phyloP scores from a whole-genome alignment of 2,797 vertebrate species.

The Onychomys leucogaster region DNA sequence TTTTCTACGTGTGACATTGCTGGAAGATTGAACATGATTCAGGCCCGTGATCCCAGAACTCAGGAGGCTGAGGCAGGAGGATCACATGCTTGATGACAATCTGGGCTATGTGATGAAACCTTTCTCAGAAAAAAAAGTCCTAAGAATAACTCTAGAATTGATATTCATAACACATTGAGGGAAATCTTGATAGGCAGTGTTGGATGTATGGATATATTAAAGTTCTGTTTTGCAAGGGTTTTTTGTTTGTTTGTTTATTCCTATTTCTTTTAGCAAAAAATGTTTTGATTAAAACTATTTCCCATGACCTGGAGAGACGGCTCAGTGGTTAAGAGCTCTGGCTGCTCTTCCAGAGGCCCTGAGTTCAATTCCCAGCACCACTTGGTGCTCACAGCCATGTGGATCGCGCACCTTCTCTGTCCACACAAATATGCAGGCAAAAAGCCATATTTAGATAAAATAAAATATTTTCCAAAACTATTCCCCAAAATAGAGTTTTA shows the following conservation, averaged over 20 bases:
- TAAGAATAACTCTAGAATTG: neutral
- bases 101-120: neutral
- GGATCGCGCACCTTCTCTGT: neutral
- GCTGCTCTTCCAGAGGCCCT: neutral
- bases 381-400: neutral
- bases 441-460: neutral
- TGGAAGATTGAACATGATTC: too few relatives aligned
- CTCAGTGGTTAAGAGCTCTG: neutral
- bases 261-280: conserved; percentile 32
- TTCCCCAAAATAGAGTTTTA: conserved; percentile 22
- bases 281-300: conserved; percentile 47
- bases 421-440: neutral
- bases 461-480: neutral
- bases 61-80: neutral
- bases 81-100: neutral
- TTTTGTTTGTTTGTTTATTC: neutral
- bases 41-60: neutral
- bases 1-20: neutral
- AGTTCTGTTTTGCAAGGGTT: neutral
- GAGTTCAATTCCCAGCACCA: neutral
- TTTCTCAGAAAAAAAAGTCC: neutral
- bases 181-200: neutral
- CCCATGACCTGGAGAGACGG: neutral
- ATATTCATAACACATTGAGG: neutral
- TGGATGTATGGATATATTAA: neutral